Conservation (phyloP, 2,888 invertebrate species). For the Willowsia nigromaculata region DNA sequence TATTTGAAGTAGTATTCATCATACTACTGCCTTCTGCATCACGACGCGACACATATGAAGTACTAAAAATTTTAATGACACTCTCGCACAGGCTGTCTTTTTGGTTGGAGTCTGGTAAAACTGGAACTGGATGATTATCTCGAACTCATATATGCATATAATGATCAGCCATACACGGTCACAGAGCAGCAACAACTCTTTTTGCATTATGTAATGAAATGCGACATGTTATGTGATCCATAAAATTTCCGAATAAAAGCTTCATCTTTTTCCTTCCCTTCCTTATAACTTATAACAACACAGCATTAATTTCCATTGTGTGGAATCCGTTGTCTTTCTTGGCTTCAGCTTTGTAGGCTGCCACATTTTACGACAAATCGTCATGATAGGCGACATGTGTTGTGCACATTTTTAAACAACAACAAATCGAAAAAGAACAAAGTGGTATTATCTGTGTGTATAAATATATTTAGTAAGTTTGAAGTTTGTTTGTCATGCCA, state of each 20-base stretch:
- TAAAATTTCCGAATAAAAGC: constrained; percentile 53
- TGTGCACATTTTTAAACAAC: constrained; percentile 48
- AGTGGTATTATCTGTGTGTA: too few relatives aligned
- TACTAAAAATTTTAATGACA: constrained; percentile 33
- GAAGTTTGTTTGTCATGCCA: neutral
- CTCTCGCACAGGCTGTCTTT: constrained; percentile 38
- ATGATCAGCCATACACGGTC: neutral
- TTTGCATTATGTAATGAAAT: constrained; percentile 43
- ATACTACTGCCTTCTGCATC: neutral
- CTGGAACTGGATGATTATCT: constrained; percentile 29
- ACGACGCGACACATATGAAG: neutral
- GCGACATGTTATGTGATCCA: constrained; percentile 63
- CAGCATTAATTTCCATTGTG: neutral
- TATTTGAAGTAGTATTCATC: constrained; percentile 10
- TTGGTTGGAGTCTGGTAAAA: constrained; percentile 16
- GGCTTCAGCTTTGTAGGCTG: constrained; percentile 4
- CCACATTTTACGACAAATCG: constrained; percentile 34
- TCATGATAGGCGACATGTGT: constrained; percentile 42
- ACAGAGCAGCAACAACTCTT: neutral
- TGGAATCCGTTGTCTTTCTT: constrained; percentile 22
- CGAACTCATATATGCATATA: neutral
- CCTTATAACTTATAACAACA: neutral
- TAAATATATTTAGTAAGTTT: neutral
- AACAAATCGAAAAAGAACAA: constrained; percentile 34
- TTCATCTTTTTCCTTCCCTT: neutral